Conservation (phyloP, 2,797 vertebrate species). For the Moxostoma hubbsi region DNA sequence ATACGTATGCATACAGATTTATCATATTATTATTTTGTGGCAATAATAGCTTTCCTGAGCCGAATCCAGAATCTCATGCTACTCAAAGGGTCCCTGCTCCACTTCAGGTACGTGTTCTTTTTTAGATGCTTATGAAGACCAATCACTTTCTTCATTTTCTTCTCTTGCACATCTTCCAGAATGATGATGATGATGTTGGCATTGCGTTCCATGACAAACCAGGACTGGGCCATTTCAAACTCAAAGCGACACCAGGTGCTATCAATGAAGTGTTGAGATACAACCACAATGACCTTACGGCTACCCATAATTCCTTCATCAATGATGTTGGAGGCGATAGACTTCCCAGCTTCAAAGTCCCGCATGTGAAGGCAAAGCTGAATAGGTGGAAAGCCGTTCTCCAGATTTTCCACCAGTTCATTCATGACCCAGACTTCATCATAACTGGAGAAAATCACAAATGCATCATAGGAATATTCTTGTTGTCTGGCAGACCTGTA, state of each 20-base stretch:
- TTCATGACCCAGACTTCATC: constrained; percentile 81
- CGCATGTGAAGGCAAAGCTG: no score
- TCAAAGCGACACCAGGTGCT: constrained; percentile 78
- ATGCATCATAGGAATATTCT: no score
- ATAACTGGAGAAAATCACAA: constrained; percentile 68
- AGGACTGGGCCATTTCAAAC: constrained; percentile 65
- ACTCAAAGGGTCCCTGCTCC: constrained; percentile 72
- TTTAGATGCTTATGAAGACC: constrained; percentile 73
- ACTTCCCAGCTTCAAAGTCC: no score
- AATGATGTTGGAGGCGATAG: constrained; percentile 39
- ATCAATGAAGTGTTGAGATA: constrained; percentile 65
- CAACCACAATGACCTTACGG: constrained; percentile 70
- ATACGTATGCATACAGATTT: not conserved
- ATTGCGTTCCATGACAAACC: constrained; percentile 76
- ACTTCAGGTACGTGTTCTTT: constrained; percentile 81
- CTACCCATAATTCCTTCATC: constrained; percentile 81
- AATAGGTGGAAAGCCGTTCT: constrained; percentile 69
- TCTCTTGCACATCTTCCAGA: constrained; percentile 46
- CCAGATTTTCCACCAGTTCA: constrained; percentile 79
- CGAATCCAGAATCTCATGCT: constrained; percentile 77
- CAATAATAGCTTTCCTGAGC: constrained; percentile 63
- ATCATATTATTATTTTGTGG: not conserved
- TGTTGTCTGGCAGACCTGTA: no score
- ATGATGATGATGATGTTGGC: constrained; percentile 77
- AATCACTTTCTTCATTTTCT: constrained; percentile 66